These are phyloP conservation scores for Coleophora deauratella DNA, from an alignment of 2,888 invertebrate genomes.

Conservation along the genomic window DNA sequence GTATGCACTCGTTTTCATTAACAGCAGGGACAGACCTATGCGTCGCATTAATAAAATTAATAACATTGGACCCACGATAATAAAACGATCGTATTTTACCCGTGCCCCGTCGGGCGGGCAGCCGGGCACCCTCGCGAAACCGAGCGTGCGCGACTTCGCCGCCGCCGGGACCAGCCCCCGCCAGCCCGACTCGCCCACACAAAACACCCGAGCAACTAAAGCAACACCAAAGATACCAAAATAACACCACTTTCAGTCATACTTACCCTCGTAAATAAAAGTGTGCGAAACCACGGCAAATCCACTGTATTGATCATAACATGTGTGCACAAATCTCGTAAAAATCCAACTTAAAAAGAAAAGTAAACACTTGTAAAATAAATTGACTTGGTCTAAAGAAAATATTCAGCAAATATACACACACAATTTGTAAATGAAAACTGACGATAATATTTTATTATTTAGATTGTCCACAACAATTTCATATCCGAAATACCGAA, in stretches of 20 bases:
- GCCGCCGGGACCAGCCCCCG: slow-evolving; percentile 40
- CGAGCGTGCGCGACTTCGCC: slow-evolving; percentile 26
- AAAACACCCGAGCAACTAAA: slow-evolving; percentile 12
- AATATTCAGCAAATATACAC: too few relatives aligned
- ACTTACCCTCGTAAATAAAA: slow-evolving; percentile 51
- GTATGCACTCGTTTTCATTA: too few relatives aligned
- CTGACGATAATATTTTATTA: neutral
- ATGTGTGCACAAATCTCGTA: slow-evolving; percentile 15
- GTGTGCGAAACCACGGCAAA: slow-evolving; percentile 20
- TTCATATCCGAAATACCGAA: slow-evolving; percentile 24
- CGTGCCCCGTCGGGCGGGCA: slow-evolving; percentile 14
- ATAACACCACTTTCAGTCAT: slow-evolving; percentile 42
- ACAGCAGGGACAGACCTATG: too few relatives aligned
- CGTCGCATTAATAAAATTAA: slow-evolving; percentile 17
- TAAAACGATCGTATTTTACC: slow-evolving; percentile 41
- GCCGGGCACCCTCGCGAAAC: slow-evolving; percentile 50
- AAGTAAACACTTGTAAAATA: neutral
- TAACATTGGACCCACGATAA: slow-evolving; percentile 37
- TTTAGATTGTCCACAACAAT: slow-evolving; percentile 27
- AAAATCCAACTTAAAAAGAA: neutral
- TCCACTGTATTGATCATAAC: slow-evolving; percentile 57
- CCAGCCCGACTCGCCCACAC: slow-evolving; percentile 14
- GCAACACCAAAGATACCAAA: slow-evolving; percentile 13
- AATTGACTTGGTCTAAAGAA: too few relatives aligned
- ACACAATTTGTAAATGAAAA: too few relatives aligned